Evolutionary conservation across 2,113 vertebrate genomes (phyloP), one percentile per base, ranked within the genome.

Genomic region (Vireo altiloquus): DNA sequence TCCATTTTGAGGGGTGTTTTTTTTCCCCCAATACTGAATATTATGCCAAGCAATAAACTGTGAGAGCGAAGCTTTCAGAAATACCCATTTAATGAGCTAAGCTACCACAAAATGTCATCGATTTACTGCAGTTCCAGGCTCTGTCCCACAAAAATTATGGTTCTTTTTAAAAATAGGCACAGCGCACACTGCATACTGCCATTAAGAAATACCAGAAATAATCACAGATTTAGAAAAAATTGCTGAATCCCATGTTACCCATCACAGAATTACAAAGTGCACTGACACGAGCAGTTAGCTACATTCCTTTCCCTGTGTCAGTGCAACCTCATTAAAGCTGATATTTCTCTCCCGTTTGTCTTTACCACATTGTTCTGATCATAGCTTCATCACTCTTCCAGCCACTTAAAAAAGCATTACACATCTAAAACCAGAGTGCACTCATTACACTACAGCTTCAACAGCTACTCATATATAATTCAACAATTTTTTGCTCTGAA

Each of bases 381-480:
- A 79, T 15, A 64, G 88, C 60, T 94, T 87, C 90, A 95, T 87
- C 80, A 63, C 92, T 93, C 71, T 75, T 31, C 2, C 5, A 92
- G 74, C 68, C 88, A 94, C 81, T 96, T 94, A 87, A 88, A 95
- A 95, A 95, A 57, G 64, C 77, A 95, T 78, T 80, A 82, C 77
- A 92, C 47, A 95, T 90, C 80, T 85, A 90, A 94, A 80, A 82
- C 61, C 80, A 88, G 40, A 74, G 50, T 31, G 66, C n/a, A 74
- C 82, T 89, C 89, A 87, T 92, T 87, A 85, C 40, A 75, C 75
- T 63, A 76, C 65, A 85, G 85, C 78, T 95, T 90, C 89, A 81
- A 95, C 66, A 95, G 78, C 74, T 75, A 88, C 54, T 95, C 59
- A 94, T 93, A 80, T 93, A 92, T 91, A 97, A 96, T 95, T 93